phyloP scores from a whole-genome alignment of 2,888 invertebrate species.

The Athalia cordata region DNA sequence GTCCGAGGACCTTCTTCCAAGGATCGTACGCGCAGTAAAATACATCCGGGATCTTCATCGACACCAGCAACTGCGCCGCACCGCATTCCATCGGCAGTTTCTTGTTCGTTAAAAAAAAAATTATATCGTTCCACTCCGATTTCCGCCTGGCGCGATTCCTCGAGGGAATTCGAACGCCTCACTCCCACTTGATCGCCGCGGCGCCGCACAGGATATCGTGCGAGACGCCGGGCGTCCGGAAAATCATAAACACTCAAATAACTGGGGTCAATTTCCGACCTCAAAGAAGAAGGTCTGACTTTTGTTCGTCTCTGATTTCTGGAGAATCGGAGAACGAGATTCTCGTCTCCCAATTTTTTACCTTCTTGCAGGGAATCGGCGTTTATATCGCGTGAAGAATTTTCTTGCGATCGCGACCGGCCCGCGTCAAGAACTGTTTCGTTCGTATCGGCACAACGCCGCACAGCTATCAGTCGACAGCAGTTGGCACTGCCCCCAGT shows the following conservation, averaged over 20 bases:
- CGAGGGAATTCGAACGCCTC: conserved; percentile 15
- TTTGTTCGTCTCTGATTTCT: no score
- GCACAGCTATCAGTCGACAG: conserved; percentile 69
- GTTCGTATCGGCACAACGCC: conserved; percentile 58
- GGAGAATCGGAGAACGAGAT: no score
- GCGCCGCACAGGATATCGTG: neutral
- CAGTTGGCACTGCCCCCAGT: conserved; percentile 66
- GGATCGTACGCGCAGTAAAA: conserved; percentile 64
- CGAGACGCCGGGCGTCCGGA: no score
- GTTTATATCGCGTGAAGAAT: neutral
- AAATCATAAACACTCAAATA: no score
- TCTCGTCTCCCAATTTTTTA: no score
- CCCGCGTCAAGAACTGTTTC: neutral
- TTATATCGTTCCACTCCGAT: no score
- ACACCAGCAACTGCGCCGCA: conserved; percentile 53
- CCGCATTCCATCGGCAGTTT: conserved; percentile 49
- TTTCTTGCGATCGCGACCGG: neutral
- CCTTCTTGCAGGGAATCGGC: no score
- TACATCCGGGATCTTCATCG: conserved; percentile 65
- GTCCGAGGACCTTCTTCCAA: conserved; percentile 54
- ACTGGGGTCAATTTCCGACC: no score
- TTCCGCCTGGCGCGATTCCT: neutral
- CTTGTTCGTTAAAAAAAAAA: neutral
- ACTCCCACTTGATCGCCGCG: conserved; percentile 45
- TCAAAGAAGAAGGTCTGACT: no score